Percentiles rank a stretch among this genome's conserved stretches.
Conservation (phyloP, 2,113 vertebrate species). For the Natator depressus region DNA sequence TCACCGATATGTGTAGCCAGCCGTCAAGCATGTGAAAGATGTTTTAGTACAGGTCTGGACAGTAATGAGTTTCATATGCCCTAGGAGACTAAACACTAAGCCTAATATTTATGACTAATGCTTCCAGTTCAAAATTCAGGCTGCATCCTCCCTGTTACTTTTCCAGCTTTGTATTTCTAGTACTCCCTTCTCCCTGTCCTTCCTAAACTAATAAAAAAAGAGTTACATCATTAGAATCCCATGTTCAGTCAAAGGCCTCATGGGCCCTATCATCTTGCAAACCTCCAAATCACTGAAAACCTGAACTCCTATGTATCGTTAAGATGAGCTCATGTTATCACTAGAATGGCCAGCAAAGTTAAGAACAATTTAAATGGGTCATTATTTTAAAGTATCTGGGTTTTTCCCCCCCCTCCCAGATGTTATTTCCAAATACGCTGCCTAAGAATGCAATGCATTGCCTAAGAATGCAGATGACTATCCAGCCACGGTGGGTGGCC, state of each 20-base stretch:
- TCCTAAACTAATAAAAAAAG: neutral
- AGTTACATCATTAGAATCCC: neutral
- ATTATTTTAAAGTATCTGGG: conserved; percentile 1
- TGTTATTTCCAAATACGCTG: neutral
- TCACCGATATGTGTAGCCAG: neutral
- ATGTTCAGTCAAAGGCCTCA: neutral
- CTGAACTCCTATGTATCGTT: conserved; percentile 16
- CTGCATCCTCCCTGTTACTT: neutral
- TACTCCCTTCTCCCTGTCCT: neutral
- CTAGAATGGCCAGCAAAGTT: neutral
- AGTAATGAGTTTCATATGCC: neutral
- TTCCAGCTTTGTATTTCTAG: neutral
- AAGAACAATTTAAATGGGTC: neutral
- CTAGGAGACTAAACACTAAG: neutral
- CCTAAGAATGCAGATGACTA: neutral
- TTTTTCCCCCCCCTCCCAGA: neutral
- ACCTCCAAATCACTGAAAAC: neutral
- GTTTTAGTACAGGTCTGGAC: neutral
- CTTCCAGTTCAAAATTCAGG: neutral
- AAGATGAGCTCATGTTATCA: neutral
- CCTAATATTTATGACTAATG: neutral
- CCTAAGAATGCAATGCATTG: neutral
- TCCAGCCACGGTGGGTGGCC: conserved; percentile 14
- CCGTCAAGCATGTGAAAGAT: neutral
- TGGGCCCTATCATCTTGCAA: neutral